phyloP scores from a whole-genome alignment of 2,888 invertebrate genomes.

The Drosophila neotestacea region DNA sequence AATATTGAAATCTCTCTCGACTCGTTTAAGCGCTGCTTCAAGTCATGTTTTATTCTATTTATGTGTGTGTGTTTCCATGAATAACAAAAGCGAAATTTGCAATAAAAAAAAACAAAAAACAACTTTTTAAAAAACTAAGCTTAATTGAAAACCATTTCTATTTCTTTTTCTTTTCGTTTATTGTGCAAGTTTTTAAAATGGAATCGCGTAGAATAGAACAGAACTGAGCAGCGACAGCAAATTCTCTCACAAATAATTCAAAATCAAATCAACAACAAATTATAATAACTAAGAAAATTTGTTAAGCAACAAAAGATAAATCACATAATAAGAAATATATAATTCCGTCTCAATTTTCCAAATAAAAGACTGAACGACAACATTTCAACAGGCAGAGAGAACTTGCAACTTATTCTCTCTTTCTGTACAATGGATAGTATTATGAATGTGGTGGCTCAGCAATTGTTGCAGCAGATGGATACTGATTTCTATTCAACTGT shows the following conservation, averaged over 20 bases:
- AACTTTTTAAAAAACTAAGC: conserved; percentile 37
- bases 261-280: conserved; percentile 14
- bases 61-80: conserved; percentile 32
- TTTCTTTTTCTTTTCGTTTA: conserved; percentile 81
- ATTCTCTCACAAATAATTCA: conserved; percentile 34
- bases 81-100: conserved; percentile 29
- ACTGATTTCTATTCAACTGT: conserved; percentile 73
- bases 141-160: conserved; percentile 76
- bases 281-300: neutral
- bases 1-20: neutral
- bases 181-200: conserved; percentile 71
- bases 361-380: conserved; percentile 63
- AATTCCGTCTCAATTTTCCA: conserved; percentile 39
- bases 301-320: conserved; percentile 8
- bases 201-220: conserved; percentile 63
- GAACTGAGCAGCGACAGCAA: conserved; percentile 52
- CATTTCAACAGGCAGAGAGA: conserved; percentile 11
- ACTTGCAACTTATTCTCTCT: neutral
- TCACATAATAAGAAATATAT: conserved; percentile 16
- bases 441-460: conserved; percentile 72
- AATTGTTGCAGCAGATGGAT: conserved; percentile 78
- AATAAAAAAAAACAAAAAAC: conserved; percentile 8
- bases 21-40: conserved; percentile 44
- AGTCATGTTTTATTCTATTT: conserved; percentile 3
- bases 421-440: conserved; percentile 69